Base-by-base conservation (phyloP, 2,888 invertebrate species). In the Drosophila engyochracea region DNA sequence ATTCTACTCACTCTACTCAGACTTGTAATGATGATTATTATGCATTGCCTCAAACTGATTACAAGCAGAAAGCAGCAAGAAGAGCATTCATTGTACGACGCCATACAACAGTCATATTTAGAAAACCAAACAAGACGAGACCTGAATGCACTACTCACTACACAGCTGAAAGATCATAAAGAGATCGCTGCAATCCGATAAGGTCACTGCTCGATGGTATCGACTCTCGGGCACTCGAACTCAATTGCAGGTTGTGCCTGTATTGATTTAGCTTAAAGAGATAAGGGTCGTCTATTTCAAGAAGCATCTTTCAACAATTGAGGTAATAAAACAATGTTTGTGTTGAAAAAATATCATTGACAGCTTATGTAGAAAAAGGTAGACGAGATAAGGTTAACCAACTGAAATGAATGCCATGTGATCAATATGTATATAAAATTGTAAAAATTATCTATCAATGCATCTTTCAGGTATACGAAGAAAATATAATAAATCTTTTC, bases 1-100 rank as follows among this genome's bases (percentile, higher is more conserved):
- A 41, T 30, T 19, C 19, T 16, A 41, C 28, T 58, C 57, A 61
- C 22, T 4, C 47, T 16, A 25, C 30, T 44, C 47, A 31, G 37
- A 39, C 16, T 39, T 53, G 62, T 81, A 64, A 77, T 79, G 73
- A 68, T 79, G 72, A 85, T 85, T 85, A 70, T 77, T 82, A 80
- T 87, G 79, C 71, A 71, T 57, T 72, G 74, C 85, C 82, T 75
- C 80, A 72, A 82, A 70, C 86, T 85, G 86, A 84, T 85, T 84
- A 88, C 82, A 85, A 74, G 70, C 70, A 57, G 47, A 31, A 63
- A 70, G 39, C 70, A 60, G n/a, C 53, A 53, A 35, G 33, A 54
- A 3, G 22, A 47, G 68, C 54, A 74, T 52, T 51, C 54, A 74
- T 52, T 47, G 63, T 41, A 51, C 54, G 53, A 51, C 30, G 12